Percentiles rank a stretch among this genome's conserved stretches.
Evolutionary conservation across 2,113 vertebrate species (phyloP).

Genomic region (Trematocara zebra): DNA sequence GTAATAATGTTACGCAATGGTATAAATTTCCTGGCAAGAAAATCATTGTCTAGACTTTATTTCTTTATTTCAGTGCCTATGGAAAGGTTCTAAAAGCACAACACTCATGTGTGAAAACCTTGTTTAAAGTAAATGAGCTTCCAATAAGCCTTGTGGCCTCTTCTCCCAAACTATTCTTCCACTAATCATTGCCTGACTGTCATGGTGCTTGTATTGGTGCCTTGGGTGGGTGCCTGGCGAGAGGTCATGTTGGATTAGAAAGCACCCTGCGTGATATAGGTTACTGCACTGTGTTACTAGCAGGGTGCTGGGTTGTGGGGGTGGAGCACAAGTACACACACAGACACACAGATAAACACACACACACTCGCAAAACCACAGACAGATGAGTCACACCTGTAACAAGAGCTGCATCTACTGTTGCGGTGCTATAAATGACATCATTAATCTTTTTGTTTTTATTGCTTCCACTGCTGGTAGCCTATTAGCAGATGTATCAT

Average conservation of each 20-base stretch:
- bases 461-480: neutral
- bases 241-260: constrained; percentile 70
- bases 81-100: neutral
- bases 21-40: neutral
- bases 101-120: constrained; percentile 3
- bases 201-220: constrained; percentile 21
- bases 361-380: neutral
- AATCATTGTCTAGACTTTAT: neutral
- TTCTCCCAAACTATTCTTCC: constrained; percentile 25
- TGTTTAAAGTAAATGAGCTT: constrained; percentile 33
- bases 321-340: neutral
- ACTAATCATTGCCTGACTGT: constrained; percentile 51
- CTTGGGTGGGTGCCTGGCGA: constrained; percentile 27
- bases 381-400: constrained; percentile 1
- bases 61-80: neutral
- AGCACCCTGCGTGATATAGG: constrained; percentile 65
- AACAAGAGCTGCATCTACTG: neutral
- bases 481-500: neutral
- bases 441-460: neutral
- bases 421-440: neutral
- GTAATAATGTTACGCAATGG: neutral
- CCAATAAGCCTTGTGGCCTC: constrained; percentile 16
- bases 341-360: neutral
- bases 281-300: constrained; percentile 42
- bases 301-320: constrained; percentile 25